Percentiles rank a stretch among this genome's conserved stretches.
Conservation (phyloP, 2,113 vertebrate genomes). For the Platanista minor region DNA sequence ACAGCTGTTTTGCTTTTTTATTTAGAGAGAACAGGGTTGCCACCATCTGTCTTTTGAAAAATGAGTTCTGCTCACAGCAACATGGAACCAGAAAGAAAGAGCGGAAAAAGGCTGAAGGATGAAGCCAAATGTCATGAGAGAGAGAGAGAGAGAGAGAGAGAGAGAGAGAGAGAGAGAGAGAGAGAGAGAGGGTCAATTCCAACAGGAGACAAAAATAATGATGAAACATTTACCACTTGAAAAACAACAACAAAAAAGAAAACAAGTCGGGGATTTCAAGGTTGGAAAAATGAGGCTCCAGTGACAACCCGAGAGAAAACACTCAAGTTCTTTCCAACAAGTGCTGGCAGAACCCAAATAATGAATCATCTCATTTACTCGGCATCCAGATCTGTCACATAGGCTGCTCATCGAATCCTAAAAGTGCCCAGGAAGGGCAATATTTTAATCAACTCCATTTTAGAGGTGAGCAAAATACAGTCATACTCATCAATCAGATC, state of each 20-base stretch:
- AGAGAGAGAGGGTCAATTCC: slow-evolving; percentile 10
- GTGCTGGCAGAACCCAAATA: not conserved
- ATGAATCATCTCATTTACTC: not conserved
- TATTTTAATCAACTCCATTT: not conserved
- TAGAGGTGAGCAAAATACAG: not conserved
- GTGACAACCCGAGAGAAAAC: not conserved
- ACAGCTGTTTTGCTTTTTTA: slow-evolving; percentile 69
- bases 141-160: slow-evolving; percentile 30
- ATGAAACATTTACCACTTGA: slow-evolving; percentile 9
- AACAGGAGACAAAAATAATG: slow-evolving; percentile 25
- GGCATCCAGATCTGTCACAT: not conserved
- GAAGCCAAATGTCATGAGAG: not conserved
- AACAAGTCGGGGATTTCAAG: not conserved
- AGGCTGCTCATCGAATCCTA: not conserved
- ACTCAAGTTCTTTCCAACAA: not conserved
- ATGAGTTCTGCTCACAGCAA: slow-evolving; percentile 51
- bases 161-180: slow-evolving; percentile 9
- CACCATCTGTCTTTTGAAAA: slow-evolving; percentile 71
- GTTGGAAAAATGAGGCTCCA: not conserved
- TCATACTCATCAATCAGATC: not conserved
- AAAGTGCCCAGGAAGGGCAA: not conserved
- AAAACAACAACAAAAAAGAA: not conserved
- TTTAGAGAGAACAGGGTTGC: slow-evolving; percentile 69
- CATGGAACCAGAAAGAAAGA: slow-evolving; percentile 30
- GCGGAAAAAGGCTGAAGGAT: not conserved